Percentiles rank a stretch among this genome's conserved stretches.
phyloP scores from a whole-genome alignment of 2,888 invertebrate genomes.

The Acanthopleura granulata region DNA sequence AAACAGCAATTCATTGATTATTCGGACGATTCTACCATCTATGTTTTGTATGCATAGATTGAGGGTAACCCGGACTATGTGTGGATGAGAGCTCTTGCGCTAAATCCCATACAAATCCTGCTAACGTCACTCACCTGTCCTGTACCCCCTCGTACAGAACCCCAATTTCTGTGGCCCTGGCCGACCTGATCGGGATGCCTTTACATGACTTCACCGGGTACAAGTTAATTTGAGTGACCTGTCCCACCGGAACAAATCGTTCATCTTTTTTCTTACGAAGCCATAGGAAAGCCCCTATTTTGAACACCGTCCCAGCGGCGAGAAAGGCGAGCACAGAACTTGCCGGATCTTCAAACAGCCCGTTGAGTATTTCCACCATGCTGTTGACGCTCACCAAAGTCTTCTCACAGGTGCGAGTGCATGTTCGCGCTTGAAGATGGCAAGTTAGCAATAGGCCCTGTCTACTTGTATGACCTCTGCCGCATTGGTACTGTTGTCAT shows the following conservation, averaged over 20 bases:
- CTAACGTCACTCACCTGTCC: constrained; percentile 54
- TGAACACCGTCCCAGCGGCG: constrained; percentile 31
- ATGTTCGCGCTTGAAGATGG: too few species aligned
- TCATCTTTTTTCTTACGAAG: constrained; percentile 21
- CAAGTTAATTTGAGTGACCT: constrained; percentile 43
- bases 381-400: too few species aligned
- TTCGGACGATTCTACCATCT: too few species aligned
- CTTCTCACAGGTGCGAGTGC: too few species aligned
- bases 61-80: too few species aligned
- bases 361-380: constrained; percentile 9
- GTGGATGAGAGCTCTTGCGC: too few species aligned
- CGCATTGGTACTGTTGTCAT: too few species aligned
- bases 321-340: constrained; percentile 32
- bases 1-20: too few species aligned
- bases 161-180: constrained; percentile 37
- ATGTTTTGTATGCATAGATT: too few species aligned
- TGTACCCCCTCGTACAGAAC: constrained; percentile 38
- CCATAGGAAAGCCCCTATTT: constrained; percentile 26
- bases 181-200: constrained; percentile 37
- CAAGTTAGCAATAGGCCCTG: too few species aligned
- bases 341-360: constrained; percentile 19
- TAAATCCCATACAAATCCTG: too few species aligned
- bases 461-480: too few species aligned
- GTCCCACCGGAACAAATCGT: constrained; percentile 38
- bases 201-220: constrained; percentile 55